These are phyloP conservation scores for Brachionus sp. DNA, from an alignment of 1,140 invertebrate genomes.

Conservation along the genomic window DNA sequence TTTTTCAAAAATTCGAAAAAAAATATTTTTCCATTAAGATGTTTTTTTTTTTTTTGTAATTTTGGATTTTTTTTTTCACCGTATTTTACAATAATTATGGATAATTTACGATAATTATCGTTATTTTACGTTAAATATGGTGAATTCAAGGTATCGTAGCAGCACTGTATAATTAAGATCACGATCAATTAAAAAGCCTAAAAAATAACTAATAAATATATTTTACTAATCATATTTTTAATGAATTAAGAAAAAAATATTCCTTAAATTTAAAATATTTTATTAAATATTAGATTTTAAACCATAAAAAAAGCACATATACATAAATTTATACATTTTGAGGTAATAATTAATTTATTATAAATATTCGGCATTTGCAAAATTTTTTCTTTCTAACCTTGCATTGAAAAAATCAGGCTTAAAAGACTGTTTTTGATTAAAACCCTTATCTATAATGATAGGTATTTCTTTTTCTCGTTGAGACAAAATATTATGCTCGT, in stretches of 20 bases:
- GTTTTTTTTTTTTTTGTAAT: no score
- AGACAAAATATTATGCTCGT: background rate
- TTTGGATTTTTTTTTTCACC: no score
- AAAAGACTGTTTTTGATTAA: background rate
- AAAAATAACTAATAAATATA: no score
- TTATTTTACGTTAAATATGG: no score
- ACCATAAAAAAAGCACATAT: background rate
- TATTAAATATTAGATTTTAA: background rate
- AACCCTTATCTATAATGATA: slow-evolving; percentile 8
- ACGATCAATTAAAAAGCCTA: no score
- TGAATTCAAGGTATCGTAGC: no score
- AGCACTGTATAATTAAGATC: no score
- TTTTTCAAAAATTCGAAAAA: no score
- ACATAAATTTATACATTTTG: background rate
- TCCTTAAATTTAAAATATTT: background rate
- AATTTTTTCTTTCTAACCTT: background rate
- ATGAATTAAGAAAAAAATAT: background rate
- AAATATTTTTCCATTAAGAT: no score
- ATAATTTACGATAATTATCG: no score
- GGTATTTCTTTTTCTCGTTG: slow-evolving; percentile 23
- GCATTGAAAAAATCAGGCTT: background rate
- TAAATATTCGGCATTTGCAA: background rate
- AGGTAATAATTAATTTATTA: background rate
- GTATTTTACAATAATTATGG: no score
- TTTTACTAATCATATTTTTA: no score